Conservation (phyloP, 2,888 invertebrate species). For the Terebella lapidaria region DNA sequence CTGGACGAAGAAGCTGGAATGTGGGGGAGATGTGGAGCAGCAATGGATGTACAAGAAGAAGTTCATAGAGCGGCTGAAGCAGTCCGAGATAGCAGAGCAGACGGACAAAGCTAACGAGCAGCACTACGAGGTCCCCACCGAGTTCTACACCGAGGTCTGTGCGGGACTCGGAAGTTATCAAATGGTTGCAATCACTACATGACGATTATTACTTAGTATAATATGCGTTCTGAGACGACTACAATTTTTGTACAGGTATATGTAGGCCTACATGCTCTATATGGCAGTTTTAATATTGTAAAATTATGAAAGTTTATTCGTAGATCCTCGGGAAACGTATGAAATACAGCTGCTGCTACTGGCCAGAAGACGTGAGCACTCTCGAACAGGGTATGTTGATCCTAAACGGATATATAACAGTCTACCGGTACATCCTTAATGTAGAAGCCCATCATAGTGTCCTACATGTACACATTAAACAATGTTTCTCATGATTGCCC, state of each 20-base stretch:
- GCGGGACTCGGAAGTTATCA: too few species aligned
- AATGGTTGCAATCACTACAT: background rate
- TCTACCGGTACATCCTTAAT: too few species aligned
- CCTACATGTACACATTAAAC: too few species aligned
- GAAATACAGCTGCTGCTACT: conserved; percentile 40
- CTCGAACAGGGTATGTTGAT: conserved; percentile 33
- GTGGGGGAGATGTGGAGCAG: conserved; percentile 37
- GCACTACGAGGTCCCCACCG: conserved; percentile 46
- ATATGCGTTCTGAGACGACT: too few species aligned
- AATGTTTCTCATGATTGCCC: too few species aligned
- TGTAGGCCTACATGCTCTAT: too few species aligned
- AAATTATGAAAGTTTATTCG: too few species aligned
- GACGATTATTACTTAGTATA: background rate
- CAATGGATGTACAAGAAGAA: conserved; percentile 37
- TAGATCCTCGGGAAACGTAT: too few species aligned
- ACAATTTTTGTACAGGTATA: too few species aligned
- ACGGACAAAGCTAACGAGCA: conserved; percentile 43
- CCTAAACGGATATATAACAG: background rate
- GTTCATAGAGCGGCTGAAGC: conserved; percentile 31
- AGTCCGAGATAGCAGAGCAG: conserved; percentile 36
- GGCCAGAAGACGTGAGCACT: conserved; percentile 30
- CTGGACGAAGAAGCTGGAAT: conserved; percentile 37
- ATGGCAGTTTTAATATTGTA: too few species aligned
- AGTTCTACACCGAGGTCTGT: conserved; percentile 36
- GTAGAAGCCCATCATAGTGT: too few species aligned